These are phyloP conservation scores for Lucilia cuprina DNA, from an alignment of 1,140 invertebrate species.

Conservation along the genomic window DNA sequence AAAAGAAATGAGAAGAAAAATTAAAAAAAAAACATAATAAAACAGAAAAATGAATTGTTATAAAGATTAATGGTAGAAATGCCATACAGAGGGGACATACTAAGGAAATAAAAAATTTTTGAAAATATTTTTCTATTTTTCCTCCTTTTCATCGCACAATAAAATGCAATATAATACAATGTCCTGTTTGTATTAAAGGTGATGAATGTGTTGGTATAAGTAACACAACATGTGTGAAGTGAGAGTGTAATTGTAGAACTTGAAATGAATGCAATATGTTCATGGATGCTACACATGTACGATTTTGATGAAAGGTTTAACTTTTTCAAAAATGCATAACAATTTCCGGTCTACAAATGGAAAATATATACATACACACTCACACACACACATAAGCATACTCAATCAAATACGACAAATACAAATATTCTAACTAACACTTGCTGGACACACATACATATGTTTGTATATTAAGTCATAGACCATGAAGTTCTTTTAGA, in stretches of 20 bases:
- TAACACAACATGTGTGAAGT: too few relatives aligned
- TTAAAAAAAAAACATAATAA: neutral
- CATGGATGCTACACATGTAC: neutral
- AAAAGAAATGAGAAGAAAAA: neutral
- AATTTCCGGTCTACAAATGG: slow-evolving; percentile 17
- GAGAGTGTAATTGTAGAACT: neutral
- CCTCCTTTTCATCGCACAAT: neutral
- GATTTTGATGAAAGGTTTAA: slow-evolving; percentile 12
- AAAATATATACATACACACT: neutral
- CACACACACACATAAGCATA: neutral
- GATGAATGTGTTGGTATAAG: too few relatives aligned
- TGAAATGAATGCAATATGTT: neutral
- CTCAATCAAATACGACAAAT: too few relatives aligned
- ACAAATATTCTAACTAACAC: too few relatives aligned
- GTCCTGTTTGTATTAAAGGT: too few relatives aligned
- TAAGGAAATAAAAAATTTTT: neutral
- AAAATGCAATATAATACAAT: too few relatives aligned
- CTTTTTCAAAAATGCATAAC: slow-evolving; percentile 24
- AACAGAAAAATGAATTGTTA: slow-evolving; percentile 14
- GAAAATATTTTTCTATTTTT: neutral
- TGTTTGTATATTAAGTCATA: too few relatives aligned
- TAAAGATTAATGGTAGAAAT: slow-evolving; percentile 9
- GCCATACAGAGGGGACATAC: neutral
- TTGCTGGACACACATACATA: too few relatives aligned
- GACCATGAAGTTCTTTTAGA: too few relatives aligned